Evolutionary conservation across 1,140 invertebrate genomes (phyloP).

Genomic region (Forficula auricularia): DNA sequence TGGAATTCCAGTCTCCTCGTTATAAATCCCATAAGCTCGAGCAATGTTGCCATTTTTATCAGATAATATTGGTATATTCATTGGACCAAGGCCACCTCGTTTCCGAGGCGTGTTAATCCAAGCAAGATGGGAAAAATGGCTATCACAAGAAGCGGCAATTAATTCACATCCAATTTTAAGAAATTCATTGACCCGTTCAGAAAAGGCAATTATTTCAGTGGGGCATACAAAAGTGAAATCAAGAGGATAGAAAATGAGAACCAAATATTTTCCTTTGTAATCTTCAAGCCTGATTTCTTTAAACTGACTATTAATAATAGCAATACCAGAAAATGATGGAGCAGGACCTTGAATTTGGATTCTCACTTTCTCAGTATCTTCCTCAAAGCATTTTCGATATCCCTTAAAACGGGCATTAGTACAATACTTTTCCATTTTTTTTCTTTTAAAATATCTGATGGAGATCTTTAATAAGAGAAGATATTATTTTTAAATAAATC

Average conservation of each 20-base stretch:
- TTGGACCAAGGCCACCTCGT: constrained; percentile 35
- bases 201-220: constrained; percentile 49
- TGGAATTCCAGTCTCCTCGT: constrained; percentile 33
- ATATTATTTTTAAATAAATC: no score
- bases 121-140: constrained; percentile 41
- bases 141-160: constrained; percentile 37
- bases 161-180: constrained; percentile 29
- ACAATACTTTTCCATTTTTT: no score
- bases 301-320: constrained; percentile 38
- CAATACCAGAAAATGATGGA: constrained; percentile 34
- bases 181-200: constrained; percentile 39
- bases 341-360: constrained; percentile 36
- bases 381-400: no score
- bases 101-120: constrained; percentile 38
- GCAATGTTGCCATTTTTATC: constrained; percentile 38
- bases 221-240: constrained; percentile 43
- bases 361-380: no score
- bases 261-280: constrained; percentile 42
- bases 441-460: no score
- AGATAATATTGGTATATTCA: constrained; percentile 36
- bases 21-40: constrained; percentile 35
- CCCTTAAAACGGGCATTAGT: no score
- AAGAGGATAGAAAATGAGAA: constrained; percentile 30
- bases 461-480: no score
- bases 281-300: constrained; percentile 33